Base-by-base conservation (phyloP, 2,797 vertebrate genomes). In the Rhinichthys osculus region DNA sequence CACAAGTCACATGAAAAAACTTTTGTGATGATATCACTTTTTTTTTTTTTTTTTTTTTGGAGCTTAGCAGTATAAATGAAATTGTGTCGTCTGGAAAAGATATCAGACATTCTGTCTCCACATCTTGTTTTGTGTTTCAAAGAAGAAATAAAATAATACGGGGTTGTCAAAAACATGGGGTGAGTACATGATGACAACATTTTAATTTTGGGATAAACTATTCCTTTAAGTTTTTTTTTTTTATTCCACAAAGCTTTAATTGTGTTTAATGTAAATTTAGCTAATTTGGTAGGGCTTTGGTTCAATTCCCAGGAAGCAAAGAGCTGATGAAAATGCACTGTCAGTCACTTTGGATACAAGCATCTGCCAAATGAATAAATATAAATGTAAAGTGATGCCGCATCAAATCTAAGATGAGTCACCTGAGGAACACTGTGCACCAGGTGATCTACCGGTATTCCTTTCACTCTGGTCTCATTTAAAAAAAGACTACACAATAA, bases 401-500 rank as follows among this genome's bases (percentile, higher is more conserved):
- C 52, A 64, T 42, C 70, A 52, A 69, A 67, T 69, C 27, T 69
- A n/a, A 69, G 30, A 81, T 16, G 19, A 35, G 44, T 47, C 64
- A 38, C 13, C 64, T 69, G 44, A 64, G 30, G 13, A 50, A 83
- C 47, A 83, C 7, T 44, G n/a, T 13, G 8, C 35, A 71, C 57
- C 59, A 67, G 27, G 17, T 1, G 0, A 66, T 44, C 40, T 80
- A n/a, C n/a, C n/a, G n/a, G n/a, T n/a, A 23, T 23, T 80, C 50
- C 19, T 30, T 42, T 44, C 59, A 66, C 62, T 59, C n/a, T 57
- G n/a, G 5, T 62, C 64, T 81, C 33, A 7, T 54, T 69, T 35
- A 13, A 81, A 10, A 70, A 81, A 81, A 27, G 21, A 40, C 67
- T 70, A 54, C 66, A 81, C 21, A 81, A 57, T 40, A 69, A 81